These are phyloP conservation scores for Nemopilema nomurai DNA, from an alignment of 30 jellyfish, hydroid and myxozoan species.

Conservation along the genomic window DNA sequence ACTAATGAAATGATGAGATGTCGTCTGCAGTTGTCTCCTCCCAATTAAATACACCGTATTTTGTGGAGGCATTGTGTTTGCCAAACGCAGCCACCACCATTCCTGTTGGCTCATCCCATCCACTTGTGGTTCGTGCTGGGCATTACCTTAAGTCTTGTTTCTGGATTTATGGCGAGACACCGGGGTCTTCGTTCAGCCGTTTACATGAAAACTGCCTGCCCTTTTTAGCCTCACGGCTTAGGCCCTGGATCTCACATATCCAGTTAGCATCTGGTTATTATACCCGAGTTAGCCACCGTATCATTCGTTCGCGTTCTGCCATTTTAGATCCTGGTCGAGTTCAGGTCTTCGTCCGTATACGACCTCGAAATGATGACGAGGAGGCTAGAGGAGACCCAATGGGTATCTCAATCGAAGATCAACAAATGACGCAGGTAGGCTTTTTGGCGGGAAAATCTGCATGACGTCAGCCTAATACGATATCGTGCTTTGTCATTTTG, in stretches of 20 bases:
- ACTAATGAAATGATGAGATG: too few species aligned
- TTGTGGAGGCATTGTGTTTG: too few species aligned
- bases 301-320: background rate
- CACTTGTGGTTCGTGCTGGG: background rate
- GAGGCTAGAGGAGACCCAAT: conserved; percentile 79
- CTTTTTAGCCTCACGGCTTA: background rate
- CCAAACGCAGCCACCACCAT: too few species aligned
- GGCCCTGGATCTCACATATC: background rate
- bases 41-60: too few species aligned
- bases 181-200: background rate
- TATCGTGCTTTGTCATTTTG: too few species aligned
- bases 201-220: background rate
- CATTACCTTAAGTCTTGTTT: background rate
- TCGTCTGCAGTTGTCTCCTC: too few species aligned
- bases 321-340: conserved; percentile 96
- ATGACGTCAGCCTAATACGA: too few species aligned
- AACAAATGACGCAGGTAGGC: conserved; percentile 85
- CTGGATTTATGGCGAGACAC: background rate
- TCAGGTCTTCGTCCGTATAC: conserved; percentile 90
- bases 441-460: background rate
- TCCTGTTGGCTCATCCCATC: background rate
- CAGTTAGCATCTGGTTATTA: background rate
- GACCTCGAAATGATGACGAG: conserved; percentile 91
- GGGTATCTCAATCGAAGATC: conserved; percentile 85
- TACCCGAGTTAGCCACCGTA: background rate